A percentile compares a stretch with the other conserved stretches of the same genome.
phyloP scores from a whole-genome alignment of 2,113 vertebrate genomes.

The Carettochelys insculpta region DNA sequence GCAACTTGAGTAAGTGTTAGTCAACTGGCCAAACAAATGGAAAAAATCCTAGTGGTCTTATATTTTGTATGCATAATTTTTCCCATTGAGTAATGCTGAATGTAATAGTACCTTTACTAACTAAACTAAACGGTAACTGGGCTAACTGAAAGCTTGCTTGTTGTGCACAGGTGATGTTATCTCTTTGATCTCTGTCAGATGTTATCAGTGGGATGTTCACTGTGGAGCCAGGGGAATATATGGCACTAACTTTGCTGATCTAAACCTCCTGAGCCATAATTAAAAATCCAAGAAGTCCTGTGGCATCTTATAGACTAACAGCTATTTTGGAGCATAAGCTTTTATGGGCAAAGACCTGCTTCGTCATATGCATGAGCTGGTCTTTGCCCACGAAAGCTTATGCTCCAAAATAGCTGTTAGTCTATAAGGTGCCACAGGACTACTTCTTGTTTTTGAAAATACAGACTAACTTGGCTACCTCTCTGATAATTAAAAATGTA shows the following conservation, averaged over 20 bases:
- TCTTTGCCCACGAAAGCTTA: no score
- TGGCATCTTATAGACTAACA: no score
- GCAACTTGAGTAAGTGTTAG: constrained; percentile 33
- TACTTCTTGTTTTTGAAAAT: no score
- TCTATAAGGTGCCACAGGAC: no score
- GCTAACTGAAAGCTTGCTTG: constrained; percentile 34
- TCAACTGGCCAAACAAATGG: neutral
- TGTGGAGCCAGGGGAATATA: neutral
- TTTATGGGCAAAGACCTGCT: no score
- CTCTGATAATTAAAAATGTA: neutral
- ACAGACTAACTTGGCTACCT: no score
- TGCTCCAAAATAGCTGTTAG: no score
- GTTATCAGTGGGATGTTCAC: neutral
- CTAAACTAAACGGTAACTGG: neutral
- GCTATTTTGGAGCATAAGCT: no score
- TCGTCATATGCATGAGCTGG: no score
- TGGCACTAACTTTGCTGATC: neutral
- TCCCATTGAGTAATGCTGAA: constrained; percentile 24
- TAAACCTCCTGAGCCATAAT: neutral
- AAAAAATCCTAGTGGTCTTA: constrained; percentile 33
- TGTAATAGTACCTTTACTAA: constrained; percentile 49
- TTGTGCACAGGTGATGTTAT: neutral
- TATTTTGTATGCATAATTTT: neutral
- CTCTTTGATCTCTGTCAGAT: constrained; percentile 6
- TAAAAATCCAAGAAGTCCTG: no score